These are phyloP conservation scores for Monochamus alternatus DNA, from an alignment of 2,888 invertebrate species.

Conservation along the genomic window DNA sequence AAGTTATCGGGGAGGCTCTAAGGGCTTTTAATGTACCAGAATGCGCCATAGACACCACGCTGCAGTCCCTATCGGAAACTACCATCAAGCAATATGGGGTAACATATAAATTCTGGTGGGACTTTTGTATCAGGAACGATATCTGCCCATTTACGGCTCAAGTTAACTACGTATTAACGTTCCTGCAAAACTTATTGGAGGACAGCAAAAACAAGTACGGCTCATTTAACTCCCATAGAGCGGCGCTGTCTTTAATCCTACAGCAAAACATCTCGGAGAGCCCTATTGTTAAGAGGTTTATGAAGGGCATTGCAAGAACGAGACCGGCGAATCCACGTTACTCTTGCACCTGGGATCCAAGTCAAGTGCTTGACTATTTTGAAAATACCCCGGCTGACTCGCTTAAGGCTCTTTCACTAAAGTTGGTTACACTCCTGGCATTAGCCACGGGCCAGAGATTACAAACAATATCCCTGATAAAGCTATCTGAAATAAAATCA, in stretches of 20 bases:
- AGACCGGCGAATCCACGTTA: conserved; percentile 34
- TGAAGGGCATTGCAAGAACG: conserved; percentile 48
- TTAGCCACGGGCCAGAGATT: conserved; percentile 43
- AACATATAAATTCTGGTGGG: conserved; percentile 46
- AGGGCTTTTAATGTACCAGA: conserved; percentile 2
- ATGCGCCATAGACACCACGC: conserved; percentile 22
- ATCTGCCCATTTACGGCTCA: neutral
- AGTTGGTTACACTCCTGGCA: conserved; percentile 52
- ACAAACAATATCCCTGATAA: conserved; percentile 51
- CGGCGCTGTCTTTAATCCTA: conserved; percentile 45
- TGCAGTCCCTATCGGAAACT: neutral
- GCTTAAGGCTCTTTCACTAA: conserved; percentile 43
- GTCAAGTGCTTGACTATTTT: conserved; percentile 37
- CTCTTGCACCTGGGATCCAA: conserved; percentile 55
- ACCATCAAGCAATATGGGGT: neutral
- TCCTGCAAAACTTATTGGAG: neutral
- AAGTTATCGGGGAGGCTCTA: conserved; percentile 3
- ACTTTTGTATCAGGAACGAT: conserved; percentile 43
- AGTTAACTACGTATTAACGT: neutral
- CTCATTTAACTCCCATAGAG: conserved; percentile 51
- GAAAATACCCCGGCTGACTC: conserved; percentile 6
- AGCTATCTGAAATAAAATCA: conserved; percentile 41
- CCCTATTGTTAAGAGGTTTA: conserved; percentile 48
- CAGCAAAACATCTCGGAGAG: conserved; percentile 41
- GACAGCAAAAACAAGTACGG: conserved; percentile 24